These are phyloP conservation scores for Microtus richardsoni DNA, from an alignment of 2,113 vertebrate genomes.

Conservation along the genomic window DNA sequence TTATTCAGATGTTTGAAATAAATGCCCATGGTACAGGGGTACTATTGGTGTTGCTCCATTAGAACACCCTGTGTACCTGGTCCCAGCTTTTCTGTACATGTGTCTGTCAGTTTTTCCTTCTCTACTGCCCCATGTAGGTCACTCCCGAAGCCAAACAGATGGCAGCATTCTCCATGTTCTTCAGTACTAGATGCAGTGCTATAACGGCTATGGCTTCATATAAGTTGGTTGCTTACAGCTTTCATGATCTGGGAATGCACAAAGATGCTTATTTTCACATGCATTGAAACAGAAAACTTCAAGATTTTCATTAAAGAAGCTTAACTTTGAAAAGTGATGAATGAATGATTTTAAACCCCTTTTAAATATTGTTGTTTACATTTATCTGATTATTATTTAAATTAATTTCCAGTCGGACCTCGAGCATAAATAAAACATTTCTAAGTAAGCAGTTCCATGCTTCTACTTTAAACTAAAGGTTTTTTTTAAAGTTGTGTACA, in stretches of 20 bases:
- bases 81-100: not conserved
- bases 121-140: not conserved
- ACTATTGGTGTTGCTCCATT: not conserved
- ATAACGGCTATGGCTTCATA: not conserved
- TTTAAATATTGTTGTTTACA: not conserved
- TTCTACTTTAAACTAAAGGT: not conserved
- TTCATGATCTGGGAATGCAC: not conserved
- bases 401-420: conserved; percentile 24
- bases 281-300: not conserved
- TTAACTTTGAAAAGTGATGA: not conserved
- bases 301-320: not conserved
- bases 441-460: not conserved
- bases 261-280: not conserved
- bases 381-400: not conserved
- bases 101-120: not conserved
- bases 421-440: not conserved
- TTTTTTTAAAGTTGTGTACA: not conserved
- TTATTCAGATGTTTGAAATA: not conserved
- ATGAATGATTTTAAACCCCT: not conserved
- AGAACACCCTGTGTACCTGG: too few relatives aligned
- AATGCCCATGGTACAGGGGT: not conserved
- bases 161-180: not conserved
- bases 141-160: not conserved
- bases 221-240: not conserved
- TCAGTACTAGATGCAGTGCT: not conserved